Base-by-base conservation (phyloP, 2,113 vertebrate species). In the Osmerus eperlanus region DNA sequence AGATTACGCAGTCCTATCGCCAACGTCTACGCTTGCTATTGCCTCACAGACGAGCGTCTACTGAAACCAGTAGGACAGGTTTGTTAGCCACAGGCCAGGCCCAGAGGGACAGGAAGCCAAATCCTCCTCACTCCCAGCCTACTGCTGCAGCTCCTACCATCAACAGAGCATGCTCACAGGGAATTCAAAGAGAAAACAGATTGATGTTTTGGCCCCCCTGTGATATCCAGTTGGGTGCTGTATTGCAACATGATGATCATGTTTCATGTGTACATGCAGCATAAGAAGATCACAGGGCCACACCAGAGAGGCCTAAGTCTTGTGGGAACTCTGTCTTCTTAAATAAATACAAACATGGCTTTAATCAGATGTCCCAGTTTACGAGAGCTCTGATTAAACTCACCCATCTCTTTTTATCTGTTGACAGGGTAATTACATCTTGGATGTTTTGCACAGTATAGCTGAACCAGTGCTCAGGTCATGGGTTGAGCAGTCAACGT, bases 51-150 rank as follows among this genome's bases (percentile, higher is more conserved):
- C 54, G 19, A 56, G 76, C 79, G 6, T 80, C 66, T 64, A 55
- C 78, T 32, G 63, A 66, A 85, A 91, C 89, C 84, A 65, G 90
- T 89, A 75, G 18, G 62, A 88, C 91, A 84, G 82, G 90, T 91
- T 91, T 84, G 68, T 51, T 58, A 77, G 70, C 23, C 71, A 78
- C 73, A 70, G 19, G 61, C 67, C 67, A 55, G 74, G 72, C 77
- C 83, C 52, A 69, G 54, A 74, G 81, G 75, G 75, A 81, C 68
- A 65, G 78, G 84, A 84, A 86, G 83, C 66, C 67, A 75, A 66
- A 70, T 47, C 71, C 65, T 84, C 67, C 68, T 74, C 19, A 52
- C 15, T 60, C 69, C 53, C 19, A 47, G 11, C 62, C 32, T 41
- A 16, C 29, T 65, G 47, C 23, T 47, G 25, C 65, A 61, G 60